Conservation (phyloP, 2,888 invertebrate genomes). For the Neoaliturus tenellus region DNA sequence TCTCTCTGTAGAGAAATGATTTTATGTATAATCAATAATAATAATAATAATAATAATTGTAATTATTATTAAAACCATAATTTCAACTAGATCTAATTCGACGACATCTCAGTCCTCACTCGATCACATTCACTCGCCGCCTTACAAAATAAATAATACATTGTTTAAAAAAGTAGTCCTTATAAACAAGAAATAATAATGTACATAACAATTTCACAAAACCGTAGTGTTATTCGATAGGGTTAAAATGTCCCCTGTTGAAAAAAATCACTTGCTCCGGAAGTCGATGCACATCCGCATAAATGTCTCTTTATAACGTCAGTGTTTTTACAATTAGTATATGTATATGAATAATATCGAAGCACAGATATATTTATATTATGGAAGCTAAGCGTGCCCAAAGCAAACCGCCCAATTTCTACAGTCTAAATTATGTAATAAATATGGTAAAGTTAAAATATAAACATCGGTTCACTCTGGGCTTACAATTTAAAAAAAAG, state of each 20-base stretch:
- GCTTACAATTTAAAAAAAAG: conserved; percentile 6
- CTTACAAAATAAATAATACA: conserved; percentile 56
- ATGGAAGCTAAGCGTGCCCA: conserved; percentile 44
- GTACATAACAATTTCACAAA: conserved; percentile 57
- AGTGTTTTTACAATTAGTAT: conserved; percentile 50
- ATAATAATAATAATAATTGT: conserved; percentile 55
- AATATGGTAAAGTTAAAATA: conserved; percentile 51
- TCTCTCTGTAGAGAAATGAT: conserved; percentile 52
- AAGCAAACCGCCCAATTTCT: conserved; percentile 36
- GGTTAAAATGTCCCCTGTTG: conserved; percentile 59
- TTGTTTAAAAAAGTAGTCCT: conserved; percentile 52
- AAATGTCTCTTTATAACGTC: conserved; percentile 9
- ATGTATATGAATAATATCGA: conserved; percentile 49
- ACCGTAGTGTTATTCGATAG: neutral
- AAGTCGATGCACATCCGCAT: conserved; percentile 11
- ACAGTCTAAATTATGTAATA: conserved; percentile 39
- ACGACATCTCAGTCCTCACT: conserved; percentile 38
- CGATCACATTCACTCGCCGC: conserved; percentile 41
- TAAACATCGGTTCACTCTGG: conserved; percentile 37
- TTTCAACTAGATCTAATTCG: conserved; percentile 50
- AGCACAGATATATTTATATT: conserved; percentile 48
- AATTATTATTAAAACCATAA: conserved; percentile 57
- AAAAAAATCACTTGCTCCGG: conserved; percentile 37
- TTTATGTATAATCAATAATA: conserved; percentile 57
- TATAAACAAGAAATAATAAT: conserved; percentile 47